Base-by-base conservation (phyloP, 2,797 vertebrate species). In the Percopsis omiscomaycus region DNA sequence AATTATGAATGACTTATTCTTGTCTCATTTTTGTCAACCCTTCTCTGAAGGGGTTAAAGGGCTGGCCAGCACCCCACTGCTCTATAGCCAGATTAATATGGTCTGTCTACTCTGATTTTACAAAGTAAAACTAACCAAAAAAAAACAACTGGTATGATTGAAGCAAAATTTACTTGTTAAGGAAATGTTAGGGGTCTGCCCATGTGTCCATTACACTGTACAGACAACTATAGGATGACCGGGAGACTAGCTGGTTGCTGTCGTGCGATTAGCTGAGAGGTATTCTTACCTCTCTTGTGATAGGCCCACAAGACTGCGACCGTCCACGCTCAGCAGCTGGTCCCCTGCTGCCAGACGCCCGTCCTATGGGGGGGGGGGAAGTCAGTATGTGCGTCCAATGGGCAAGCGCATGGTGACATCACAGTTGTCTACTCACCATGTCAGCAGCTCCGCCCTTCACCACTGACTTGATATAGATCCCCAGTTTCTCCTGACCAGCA, bases 361-460 rank as follows among this genome's bases (percentile, higher is more conserved):
- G 47, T 98, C 98, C 98, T 99, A 82, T 27, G 54, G 29, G 11
- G 15, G 28, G 12, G 27, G 47, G 16, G n/a, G 51, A n/a, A n/a
- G 10, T n/a, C 46, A 48, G 8, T 51, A 51, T 46, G 29, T 15
- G 8, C 9, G 10, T 14, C 28, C 8, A 27, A 5, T 5, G 55
- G 30, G 46, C 9, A n/a, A 42, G 53, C 30, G 12, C 55, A 1
- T 16, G 9, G 15, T 11, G 50, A 9, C 9, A 52, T 10, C 5
- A 15, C 51, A n/a, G 10, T 29, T 30, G 22, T 30, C 4, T n/a
- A 76, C 95, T 91, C 46, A 98, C 98, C 92, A 95, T 91, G 61
- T 99, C 98, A n/a, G 97, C 98, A 22, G 97, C 97, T 22, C 98
- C 98, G 73, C 98, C 97, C 90, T 96, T 98, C 66, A 99, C 97